Evolutionary conservation across 2,888 invertebrate species (phyloP), one percentile per base, ranked within the genome.

Genomic region (Gasteruption jaculator): DNA sequence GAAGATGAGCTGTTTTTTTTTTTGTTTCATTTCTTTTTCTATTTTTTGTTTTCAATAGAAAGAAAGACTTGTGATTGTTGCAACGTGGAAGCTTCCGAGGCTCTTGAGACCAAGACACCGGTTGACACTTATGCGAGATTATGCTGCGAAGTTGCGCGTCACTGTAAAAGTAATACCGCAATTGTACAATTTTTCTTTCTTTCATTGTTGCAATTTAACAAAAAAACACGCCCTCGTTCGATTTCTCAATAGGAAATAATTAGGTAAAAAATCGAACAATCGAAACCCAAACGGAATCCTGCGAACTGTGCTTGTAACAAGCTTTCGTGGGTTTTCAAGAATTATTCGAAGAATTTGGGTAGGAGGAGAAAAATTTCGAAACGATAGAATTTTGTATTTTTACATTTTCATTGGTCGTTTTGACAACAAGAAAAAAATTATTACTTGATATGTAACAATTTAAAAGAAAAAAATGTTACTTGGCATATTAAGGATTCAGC

Each of bases 161-260:
- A 69, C 68, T 68, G 66, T 44, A 65, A 64, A 63, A 63, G 53
- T 60, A 61, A n/a, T n/a, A n/a, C n/a, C n/a, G n/a, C n/a, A n/a
- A n/a, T n/a, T n/a, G n/a, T n/a, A n/a, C n/a, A n/a, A n/a, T n/a
- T n/a, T n/a, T n/a, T n/a, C n/a, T n/a, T n/a, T n/a, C n/a, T n/a
- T n/a, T n/a, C n/a, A n/a, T n/a, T n/a, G n/a, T n/a, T n/a, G n/a
- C 35, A 48, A 24, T 43, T 30, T 45, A 45, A 48, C 52, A 51
- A 50, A 50, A 48, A 38, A 34, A 46, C 52, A 42, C 48, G 43
- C 36, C 45, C 42, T 48, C 41, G 45, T n/a, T n/a, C n/a, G n/a
- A n/a, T n/a, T n/a, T n/a, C n/a, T n/a, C n/a, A n/a, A n/a, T n/a
- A n/a, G n/a, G n/a, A n/a, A n/a, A n/a, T n/a, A n/a, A n/a, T 58